Evolutionary conservation across 1,140 invertebrate species (phyloP), one percentile per base, ranked within the genome.

Genomic region (Probaryconus sp.): DNA sequence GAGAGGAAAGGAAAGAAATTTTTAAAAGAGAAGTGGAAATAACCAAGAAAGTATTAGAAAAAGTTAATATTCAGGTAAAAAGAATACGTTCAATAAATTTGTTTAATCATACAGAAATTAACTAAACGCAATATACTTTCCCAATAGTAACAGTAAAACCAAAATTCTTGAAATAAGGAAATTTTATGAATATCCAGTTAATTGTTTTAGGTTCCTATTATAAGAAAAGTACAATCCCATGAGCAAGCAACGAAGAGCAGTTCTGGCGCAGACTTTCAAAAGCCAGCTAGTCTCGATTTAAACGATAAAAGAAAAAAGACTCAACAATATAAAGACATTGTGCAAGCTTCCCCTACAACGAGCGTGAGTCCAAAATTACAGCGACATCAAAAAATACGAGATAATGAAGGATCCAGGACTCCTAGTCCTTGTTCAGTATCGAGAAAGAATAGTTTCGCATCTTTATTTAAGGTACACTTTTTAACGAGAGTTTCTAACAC

Each of bases 371-470:
- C 83, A 0, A 85, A 86, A 16, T 76, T 86, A 13, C 79, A 83
- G 1, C 83, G 82, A 33, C 82, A 88, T 35, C 85, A 83, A 6
- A 89, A 90, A 45, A 84, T 87, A 1, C 85, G 88, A 5, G 84
- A 87, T 20, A 72, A 83, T 1, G 85, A 85, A 80, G 73, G 87
- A 77, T 87, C 87, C 2, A 83, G 86, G 35, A 90, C 88, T 11
- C 89, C 90, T 0, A 91, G 90, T 69, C 90, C 90, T 5, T 90
- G 85, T 9, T 87, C 91, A 0, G 89, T 92, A 0, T 94, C 93
- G 0, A 88, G 94, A 35, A 94, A 94, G 79, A 94, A 92, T 68
- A 94, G 93, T 13, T 94, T 95, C 74, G 91, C 93, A 63, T 94
- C 92, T 0, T 82, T 95, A 3, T 95, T 95, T 76, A 92, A 92